Base-by-base conservation (phyloP, 2,797 vertebrate species). In the Diceros bicornis region DNA sequence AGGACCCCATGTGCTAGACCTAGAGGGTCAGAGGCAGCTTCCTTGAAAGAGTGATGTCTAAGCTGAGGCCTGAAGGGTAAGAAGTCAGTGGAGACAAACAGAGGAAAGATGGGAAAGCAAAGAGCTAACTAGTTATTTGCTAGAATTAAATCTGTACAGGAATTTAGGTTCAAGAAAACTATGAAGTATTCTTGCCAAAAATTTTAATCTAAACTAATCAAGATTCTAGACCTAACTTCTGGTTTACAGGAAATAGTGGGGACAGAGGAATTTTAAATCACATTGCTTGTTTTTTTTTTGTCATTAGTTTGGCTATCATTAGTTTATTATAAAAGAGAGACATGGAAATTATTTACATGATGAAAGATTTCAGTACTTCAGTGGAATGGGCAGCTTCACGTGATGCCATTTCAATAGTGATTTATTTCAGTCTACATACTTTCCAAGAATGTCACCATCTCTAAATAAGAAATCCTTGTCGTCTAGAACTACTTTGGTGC, bases 381-480 rank as follows among this genome's bases (percentile, higher is more conserved):
- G 88, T 98, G 98, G 99, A 99, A 99, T 99, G 98, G 97, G 98
- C 97, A 98, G 98, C 97, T 96, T 98, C 96, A 84, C 20, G 52
- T 94, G 97, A 97, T 97, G 97, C 98, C 95, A 91, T 71, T 83
- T 98, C 93, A 98, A 89, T 1, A 94, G 79, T 81, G 90, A 90
- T 96, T 99, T 98, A 89, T 97, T 99, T 99, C 96, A 99, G 20
- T 99, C 99, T n/a, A 99, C 68, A 0, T 99, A 99, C 98, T 99
- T 99, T 66, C 99, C 99, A 66, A 99, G 99, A 98, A 99, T 99
- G 97, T 99, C 99, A 61, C 98, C 99, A 93, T 99, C 99, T 98
- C 99, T 99, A 98, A 99, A 99, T 98, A 99, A 98, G 98, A 99
- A 99, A 97, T 99, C 99, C 99, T 99, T 99, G 89, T 99, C 99